Percentiles rank a stretch among this genome's conserved stretches.
Conservation (phyloP, 2,113 vertebrate species). For the Cebidichthys violaceus region DNA sequence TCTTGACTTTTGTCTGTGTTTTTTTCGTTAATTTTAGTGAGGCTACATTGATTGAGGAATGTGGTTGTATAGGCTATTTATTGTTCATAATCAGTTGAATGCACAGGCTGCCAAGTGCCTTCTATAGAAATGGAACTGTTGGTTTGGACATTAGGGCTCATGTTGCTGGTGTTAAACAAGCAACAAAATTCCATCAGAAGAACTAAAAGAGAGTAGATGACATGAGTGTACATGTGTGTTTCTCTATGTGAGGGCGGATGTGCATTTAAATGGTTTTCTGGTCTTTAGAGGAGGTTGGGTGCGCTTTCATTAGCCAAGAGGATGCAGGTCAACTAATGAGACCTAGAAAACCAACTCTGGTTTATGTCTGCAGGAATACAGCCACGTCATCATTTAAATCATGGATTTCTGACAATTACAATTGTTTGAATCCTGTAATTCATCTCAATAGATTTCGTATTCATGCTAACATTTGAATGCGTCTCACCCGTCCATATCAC, state of each 20-base stretch:
- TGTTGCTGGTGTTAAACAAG: neutral
- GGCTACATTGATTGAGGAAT: neutral
- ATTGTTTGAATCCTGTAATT: neutral
- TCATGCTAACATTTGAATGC: neutral
- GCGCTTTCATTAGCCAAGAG: slow-evolving; percentile 1
- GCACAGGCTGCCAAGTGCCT: neutral
- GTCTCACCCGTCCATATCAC: slow-evolving; percentile 90
- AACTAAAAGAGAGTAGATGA: neutral
- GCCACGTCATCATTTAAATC: neutral
- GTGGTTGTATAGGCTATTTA: neutral
- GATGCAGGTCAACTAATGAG: slow-evolving; percentile 10
- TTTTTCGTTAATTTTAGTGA: neutral
- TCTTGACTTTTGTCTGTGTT: neutral
- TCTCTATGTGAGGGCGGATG: slow-evolving; percentile 39
- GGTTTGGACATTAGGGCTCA: neutral
- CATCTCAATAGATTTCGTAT: neutral
- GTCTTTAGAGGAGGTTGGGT: slow-evolving; percentile 31
- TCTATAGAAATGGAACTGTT: neutral
- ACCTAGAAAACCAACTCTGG: neutral
- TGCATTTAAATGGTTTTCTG: slow-evolving; percentile 9
- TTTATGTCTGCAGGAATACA: neutral
- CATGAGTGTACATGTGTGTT: slow-evolving; percentile 1
- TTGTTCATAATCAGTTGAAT: neutral
- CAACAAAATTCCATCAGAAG: no score
- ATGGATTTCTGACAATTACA: neutral